Percentiles rank a stretch among this genome's conserved stretches.
phyloP scores from a whole-genome alignment of 2,888 invertebrate species.

The Prenolepis imparis region DNA sequence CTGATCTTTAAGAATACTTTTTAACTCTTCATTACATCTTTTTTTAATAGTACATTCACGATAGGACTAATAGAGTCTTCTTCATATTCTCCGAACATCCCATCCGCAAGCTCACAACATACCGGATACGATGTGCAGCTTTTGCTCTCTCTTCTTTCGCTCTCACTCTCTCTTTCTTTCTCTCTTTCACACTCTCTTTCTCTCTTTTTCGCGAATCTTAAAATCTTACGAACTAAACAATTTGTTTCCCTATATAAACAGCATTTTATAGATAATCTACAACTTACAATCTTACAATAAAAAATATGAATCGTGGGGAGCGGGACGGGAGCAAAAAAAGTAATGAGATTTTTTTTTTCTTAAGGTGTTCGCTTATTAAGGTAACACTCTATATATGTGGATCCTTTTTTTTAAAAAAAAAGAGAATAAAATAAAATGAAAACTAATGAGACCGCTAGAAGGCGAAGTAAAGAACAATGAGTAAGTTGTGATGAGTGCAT shows the following conservation, averaged over 20 bases:
- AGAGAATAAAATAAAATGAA: conserved; percentile 14
- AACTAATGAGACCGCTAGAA: conserved; percentile 21
- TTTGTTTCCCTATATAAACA: conserved; percentile 72
- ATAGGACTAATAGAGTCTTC: conserved; percentile 53
- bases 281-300: conserved; percentile 65
- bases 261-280: conserved; percentile 68
- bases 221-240: conserved; percentile 74
- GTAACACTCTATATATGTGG: conserved; percentile 38
- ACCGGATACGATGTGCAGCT: conserved; percentile 30
- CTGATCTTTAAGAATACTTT: conserved; percentile 58
- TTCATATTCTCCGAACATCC: conserved; percentile 30
- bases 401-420: conserved; percentile 22
- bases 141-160: conserved; percentile 19
- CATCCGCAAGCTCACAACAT: conserved; percentile 21
- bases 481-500: conserved; percentile 51
- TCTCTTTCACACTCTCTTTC: conserved; percentile 3
- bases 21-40: conserved; percentile 57
- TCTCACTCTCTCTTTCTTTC: not conserved
- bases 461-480: conserved; percentile 58
- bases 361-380: conserved; percentile 33
- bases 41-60: conserved; percentile 57
- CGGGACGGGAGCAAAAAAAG: conserved; percentile 1
- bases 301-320: conserved; percentile 47
- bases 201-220: conserved; percentile 64
- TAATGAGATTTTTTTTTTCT: conserved; percentile 15